These are phyloP conservation scores for Enteromius argenteus DNA, from an alignment of 2,797 vertebrate genomes.

Conservation along the genomic window DNA sequence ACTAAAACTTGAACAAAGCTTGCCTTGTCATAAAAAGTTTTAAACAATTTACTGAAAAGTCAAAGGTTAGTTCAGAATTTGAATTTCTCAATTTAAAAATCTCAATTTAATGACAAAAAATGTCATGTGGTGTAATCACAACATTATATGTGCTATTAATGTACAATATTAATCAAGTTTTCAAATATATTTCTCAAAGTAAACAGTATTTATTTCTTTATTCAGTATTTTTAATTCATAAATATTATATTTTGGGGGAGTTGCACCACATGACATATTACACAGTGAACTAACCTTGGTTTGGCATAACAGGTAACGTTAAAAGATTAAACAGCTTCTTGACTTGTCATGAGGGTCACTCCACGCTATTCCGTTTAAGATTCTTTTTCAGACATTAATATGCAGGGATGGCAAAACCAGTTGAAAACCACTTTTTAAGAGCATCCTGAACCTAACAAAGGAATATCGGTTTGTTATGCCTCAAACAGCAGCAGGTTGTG, in stretches of 20 bases:
- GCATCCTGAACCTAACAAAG: neutral
- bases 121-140: neutral
- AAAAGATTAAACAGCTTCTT: neutral
- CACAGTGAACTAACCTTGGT: neutral
- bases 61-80: neutral
- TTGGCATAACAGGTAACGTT: neutral
- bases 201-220: too few species aligned
- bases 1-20: neutral
- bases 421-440: too few species aligned
- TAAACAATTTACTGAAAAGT: neutral
- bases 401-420: neutral
- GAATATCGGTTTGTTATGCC: neutral
- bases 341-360: neutral
- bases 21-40: neutral
- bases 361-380: neutral
- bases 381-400: neutral
- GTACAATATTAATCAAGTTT: neutral
- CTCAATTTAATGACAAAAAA: neutral
- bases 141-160: neutral
- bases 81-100: too few species aligned
- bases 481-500: constrained; percentile 4
- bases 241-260: neutral
- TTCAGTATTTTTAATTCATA: neutral
- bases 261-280: neutral
- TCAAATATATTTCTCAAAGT: neutral